phyloP scores from a whole-genome alignment of 2,113 vertebrate genomes.

The Scatophagus argus region DNA sequence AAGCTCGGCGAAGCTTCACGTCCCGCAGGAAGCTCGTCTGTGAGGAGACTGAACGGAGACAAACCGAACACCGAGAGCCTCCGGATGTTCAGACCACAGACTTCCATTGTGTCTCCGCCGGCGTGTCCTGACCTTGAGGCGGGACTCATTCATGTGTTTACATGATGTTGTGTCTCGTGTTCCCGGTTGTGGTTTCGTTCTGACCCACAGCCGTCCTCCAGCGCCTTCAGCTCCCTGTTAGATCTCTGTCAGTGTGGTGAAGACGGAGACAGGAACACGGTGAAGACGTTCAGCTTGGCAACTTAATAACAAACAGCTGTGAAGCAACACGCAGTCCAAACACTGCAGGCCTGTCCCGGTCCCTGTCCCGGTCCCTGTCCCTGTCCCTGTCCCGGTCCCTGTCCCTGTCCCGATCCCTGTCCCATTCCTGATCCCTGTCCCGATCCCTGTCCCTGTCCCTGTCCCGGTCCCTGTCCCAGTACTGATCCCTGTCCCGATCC shows the following conservation, averaged over 20 bases:
- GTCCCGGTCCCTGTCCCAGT: no score
- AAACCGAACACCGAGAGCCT: neutral
- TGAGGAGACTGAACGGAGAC: neutral
- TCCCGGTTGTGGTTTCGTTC: slow-evolving; percentile 15
- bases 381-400: no score
- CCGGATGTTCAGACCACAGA: neutral
- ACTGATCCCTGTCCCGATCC: no score
- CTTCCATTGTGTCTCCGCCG: neutral
- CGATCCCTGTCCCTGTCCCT: no score
- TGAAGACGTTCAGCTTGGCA: slow-evolving; percentile 2
- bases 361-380: no score
- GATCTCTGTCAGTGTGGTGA: slow-evolving; percentile 2
- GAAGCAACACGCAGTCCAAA: neutral
- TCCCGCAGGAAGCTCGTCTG: neutral
- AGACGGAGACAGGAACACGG: neutral
- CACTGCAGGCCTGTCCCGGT: no score
- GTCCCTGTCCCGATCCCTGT: no score
- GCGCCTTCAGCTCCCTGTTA: slow-evolving; percentile 17
- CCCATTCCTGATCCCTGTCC: no score
- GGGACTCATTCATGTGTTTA: neutral
- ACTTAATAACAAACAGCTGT: slow-evolving; percentile 20
- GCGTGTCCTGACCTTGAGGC: neutral
- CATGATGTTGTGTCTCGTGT: neutral
- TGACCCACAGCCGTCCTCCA: neutral
- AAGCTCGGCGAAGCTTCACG: no score